A percentile compares a stretch with the other conserved stretches of the same genome.
Evolutionary conservation across 92 coral and sea anemone species (phyloP).

Genomic region (Chrysogorgia sp.): DNA sequence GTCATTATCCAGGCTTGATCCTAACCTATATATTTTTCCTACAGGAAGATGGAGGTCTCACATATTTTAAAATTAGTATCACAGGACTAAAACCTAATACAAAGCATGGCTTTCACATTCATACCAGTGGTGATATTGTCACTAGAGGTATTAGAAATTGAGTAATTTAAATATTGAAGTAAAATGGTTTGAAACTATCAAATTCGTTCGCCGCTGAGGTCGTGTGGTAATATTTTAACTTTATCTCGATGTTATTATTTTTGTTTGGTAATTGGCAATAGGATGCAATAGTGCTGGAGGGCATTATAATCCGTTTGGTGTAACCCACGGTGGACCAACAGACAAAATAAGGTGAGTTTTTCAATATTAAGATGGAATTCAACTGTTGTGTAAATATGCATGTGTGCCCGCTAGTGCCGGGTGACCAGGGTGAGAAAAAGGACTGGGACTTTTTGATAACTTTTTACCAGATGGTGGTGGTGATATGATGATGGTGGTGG

Average conservation of each 20-base stretch:
- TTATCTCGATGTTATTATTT: neutral
- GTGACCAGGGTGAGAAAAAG: too few species aligned
- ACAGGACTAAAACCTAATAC: slow-evolving; percentile 45
- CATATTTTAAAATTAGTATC: slow-evolving; percentile 16
- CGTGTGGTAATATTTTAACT: neutral
- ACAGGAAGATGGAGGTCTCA: slow-evolving; percentile 10
- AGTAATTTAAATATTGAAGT: neutral
- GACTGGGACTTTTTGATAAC: too few species aligned
- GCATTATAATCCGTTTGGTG: slow-evolving; percentile 51
- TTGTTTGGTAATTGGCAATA: slow-evolving; percentile 5
- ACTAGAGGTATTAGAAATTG: slow-evolving; percentile 20
- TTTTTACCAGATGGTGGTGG: too few species aligned
- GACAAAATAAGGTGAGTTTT: slow-evolving; percentile 32
- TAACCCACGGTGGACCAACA: slow-evolving; percentile 49
- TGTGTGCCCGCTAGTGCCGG: too few species aligned
- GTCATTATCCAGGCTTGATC: too few species aligned
- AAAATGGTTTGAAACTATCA: neutral
- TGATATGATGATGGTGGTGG: too few species aligned
- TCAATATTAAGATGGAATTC: neutral
- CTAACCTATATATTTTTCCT: neutral
- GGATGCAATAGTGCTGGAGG: slow-evolving; percentile 55
- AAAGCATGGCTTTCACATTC: slow-evolving; percentile 58
- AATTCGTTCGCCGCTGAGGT: neutral
- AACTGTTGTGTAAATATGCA: too few species aligned
- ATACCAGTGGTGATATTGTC: slow-evolving; percentile 35